Percentiles rank a stretch among this genome's conserved stretches.
Conservation (phyloP, 64 coral and sea anemone species). For the Dendrophyllia cribrosa region DNA sequence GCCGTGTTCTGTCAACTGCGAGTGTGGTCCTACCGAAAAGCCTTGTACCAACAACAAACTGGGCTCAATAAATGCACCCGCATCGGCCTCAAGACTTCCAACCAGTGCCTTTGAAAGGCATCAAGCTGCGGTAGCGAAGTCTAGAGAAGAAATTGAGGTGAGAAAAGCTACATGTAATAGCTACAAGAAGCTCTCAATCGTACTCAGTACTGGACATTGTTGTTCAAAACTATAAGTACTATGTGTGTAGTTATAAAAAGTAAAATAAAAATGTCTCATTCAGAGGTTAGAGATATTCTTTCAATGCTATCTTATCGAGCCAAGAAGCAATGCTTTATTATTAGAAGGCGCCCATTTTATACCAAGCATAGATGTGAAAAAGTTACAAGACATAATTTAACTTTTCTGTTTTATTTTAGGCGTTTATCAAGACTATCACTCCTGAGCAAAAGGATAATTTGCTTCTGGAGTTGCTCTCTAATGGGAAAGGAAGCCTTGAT, state of each 20-base stretch:
- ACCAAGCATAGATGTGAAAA: too few species aligned
- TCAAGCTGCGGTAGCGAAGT: slow-evolving; percentile 3
- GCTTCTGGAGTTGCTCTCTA: not conserved
- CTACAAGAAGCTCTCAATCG: too few species aligned
- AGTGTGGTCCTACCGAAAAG: slow-evolving; percentile 3
- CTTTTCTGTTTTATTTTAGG: not conserved
- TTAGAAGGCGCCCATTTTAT: too few species aligned
- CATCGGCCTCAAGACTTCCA: not conserved
- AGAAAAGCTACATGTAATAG: too few species aligned
- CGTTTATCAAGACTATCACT: not conserved
- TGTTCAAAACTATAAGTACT: too few species aligned
- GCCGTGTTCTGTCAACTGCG: slow-evolving; percentile 11
- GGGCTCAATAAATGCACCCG: not conserved
- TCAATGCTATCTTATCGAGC: too few species aligned
- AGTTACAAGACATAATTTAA: too few species aligned
- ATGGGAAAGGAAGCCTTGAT: slow-evolving; percentile 64
- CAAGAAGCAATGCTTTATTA: too few species aligned
- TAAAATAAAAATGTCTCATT: too few species aligned
- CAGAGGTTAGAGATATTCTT: too few species aligned
- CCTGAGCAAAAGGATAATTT: slow-evolving; percentile 4
- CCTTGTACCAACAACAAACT: not conserved
- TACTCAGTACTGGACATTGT: too few species aligned
- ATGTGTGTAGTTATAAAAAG: too few species aligned
- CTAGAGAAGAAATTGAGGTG: not conserved
- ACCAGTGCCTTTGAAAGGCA: not conserved